Percentiles rank a stretch among this genome's conserved stretches.
Conservation (phyloP, 2,888 invertebrate species). For the Erannis defoliaria region DNA sequence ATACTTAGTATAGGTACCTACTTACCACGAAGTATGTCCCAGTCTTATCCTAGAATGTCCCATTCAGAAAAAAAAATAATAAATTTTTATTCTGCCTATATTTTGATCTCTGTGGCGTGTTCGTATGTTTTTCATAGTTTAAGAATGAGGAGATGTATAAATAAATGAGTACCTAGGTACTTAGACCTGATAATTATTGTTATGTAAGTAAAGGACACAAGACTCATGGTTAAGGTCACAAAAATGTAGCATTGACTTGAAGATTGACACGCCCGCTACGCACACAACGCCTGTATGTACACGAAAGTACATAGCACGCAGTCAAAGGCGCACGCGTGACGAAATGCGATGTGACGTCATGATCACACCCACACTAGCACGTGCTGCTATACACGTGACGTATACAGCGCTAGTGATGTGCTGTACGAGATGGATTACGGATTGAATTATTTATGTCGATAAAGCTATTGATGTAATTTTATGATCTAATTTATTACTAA, state of each 20-base stretch:
- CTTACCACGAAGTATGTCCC: too few species aligned
- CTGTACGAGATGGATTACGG: slow-evolving; percentile 1
- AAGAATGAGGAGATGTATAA: too few species aligned
- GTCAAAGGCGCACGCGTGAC: slow-evolving; percentile 62
- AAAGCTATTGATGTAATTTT: neutral
- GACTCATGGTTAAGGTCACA: slow-evolving; percentile 84
- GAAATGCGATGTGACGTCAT: slow-evolving; percentile 79
- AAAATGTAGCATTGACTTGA: slow-evolving; percentile 83
- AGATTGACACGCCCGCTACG: slow-evolving; percentile 63
- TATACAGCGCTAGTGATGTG: slow-evolving; percentile 49
- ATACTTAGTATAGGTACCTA: too few species aligned
- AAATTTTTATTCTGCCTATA: too few species aligned
- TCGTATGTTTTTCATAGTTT: too few species aligned
- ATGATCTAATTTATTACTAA: neutral
- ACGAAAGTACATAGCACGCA: slow-evolving; percentile 40
- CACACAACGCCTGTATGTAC: slow-evolving; percentile 52
- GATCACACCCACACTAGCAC: slow-evolving; percentile 82
- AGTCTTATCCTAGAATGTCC: too few species aligned
- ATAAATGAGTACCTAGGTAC: slow-evolving; percentile 31
- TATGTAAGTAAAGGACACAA: slow-evolving; percentile 62
- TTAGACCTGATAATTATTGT: slow-evolving; percentile 53
- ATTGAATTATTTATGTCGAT: neutral
- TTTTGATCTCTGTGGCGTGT: too few species aligned
- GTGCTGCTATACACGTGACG: slow-evolving; percentile 70
- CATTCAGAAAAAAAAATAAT: too few species aligned